Percentiles rank a stretch among this genome's conserved stretches.
Conservation (phyloP, 2,797 vertebrate species). For the Eupleurogrammus muticus region DNA sequence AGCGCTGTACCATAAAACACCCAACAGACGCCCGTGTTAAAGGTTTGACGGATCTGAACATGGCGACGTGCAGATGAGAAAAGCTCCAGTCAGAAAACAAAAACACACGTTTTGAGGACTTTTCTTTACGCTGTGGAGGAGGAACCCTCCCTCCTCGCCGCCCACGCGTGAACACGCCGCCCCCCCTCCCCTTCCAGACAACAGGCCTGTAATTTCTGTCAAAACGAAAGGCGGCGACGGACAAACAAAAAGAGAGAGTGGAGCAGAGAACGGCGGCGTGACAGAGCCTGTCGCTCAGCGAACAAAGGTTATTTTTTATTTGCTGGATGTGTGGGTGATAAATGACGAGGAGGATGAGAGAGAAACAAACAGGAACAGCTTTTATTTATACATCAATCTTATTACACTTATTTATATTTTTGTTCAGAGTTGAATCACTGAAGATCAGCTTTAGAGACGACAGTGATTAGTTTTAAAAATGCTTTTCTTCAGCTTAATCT, state of each 20-base stretch:
- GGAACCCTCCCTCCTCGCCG: conserved; percentile 39
- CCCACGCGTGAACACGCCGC: conserved; percentile 65
- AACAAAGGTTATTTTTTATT: conserved; percentile 34
- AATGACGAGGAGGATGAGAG: conserved; percentile 11
- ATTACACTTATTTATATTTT: not conserved
- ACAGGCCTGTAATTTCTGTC: conserved; percentile 57
- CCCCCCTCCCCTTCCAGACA: conserved; percentile 37
- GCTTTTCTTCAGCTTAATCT: too few species aligned
- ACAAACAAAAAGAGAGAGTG: conserved; percentile 5
- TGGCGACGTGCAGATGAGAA: conserved; percentile 12
- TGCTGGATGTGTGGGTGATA: conserved; percentile 16
- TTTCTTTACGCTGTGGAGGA: conserved; percentile 40
- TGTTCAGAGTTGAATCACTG: too few species aligned
- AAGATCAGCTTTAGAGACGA: too few species aligned
- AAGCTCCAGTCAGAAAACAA: not conserved
- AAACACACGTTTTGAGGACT: too few species aligned
- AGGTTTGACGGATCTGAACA: conserved; percentile 14
- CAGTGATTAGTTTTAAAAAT: too few species aligned
- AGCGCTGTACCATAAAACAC: too few species aligned
- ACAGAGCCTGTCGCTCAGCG: conserved; percentile 40
- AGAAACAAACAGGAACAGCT: not conserved
- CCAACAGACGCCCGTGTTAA: not conserved
- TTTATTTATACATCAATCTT: not conserved
- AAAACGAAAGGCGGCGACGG: conserved; percentile 9
- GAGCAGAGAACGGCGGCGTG: conserved; percentile 3